phyloP scores from a whole-genome alignment of 2,888 invertebrate species.

The Halictus quadricinctus region DNA sequence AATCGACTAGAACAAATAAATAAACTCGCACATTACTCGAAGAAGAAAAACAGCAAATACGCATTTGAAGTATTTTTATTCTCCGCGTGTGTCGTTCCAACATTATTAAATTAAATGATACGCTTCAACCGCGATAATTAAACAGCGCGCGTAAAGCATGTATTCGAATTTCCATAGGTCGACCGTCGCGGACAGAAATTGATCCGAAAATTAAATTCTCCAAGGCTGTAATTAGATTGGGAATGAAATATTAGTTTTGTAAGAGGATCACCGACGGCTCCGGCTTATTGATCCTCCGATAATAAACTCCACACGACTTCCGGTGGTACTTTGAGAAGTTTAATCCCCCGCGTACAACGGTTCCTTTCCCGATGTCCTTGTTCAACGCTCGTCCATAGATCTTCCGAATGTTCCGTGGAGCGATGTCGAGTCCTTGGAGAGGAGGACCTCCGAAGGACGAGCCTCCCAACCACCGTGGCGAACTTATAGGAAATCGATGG shows the following conservation, averaged over 20 bases:
- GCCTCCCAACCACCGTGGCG: background rate
- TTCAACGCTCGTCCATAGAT: conserved; percentile 4
- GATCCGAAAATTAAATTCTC: background rate
- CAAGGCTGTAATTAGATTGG: background rate
- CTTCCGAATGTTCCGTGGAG: background rate
- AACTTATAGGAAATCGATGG: conserved; percentile 41
- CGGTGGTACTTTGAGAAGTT: background rate
- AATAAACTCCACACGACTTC: background rate
- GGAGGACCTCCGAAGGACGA: background rate
- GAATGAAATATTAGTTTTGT: background rate
- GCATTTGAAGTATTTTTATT: background rate
- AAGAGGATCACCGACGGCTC: background rate
- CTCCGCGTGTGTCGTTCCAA: too few relatives aligned
- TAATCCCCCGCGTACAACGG: background rate
- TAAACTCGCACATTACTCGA: too few relatives aligned
- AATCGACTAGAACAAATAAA: background rate
- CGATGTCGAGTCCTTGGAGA: background rate
- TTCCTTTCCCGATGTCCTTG: background rate
- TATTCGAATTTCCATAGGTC: background rate
- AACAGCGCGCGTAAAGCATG: background rate
- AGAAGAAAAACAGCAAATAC: background rate
- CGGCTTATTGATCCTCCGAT: background rate
- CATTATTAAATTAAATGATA: background rate
- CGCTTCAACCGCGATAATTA: background rate
- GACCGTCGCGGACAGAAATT: background rate